A percentile compares a stretch with the other conserved stretches of the same genome.
phyloP scores from a whole-genome alignment of 2,888 invertebrate species.

The Plebejus argus region DNA sequence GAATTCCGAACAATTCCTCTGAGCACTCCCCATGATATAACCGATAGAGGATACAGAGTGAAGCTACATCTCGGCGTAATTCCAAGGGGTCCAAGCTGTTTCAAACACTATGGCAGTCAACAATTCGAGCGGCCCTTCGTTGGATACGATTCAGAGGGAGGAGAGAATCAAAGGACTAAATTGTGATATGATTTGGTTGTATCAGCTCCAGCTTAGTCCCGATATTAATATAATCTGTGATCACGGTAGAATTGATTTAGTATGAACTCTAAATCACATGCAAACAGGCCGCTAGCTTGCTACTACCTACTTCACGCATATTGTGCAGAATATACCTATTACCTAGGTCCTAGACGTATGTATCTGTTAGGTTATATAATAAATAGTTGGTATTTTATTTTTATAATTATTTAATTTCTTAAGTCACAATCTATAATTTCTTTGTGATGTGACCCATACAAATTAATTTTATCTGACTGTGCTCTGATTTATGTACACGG shows the following conservation, averaged over 20 bases:
- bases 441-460: not conserved
- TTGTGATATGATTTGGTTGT: not conserved
- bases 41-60: too few relatives aligned
- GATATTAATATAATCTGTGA: conserved; percentile 18
- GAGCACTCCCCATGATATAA: too few relatives aligned
- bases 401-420: too few relatives aligned
- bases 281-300: not conserved
- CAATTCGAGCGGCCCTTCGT: too few relatives aligned
- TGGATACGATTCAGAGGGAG: too few relatives aligned
- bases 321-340: not conserved
- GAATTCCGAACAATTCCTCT: too few relatives aligned
- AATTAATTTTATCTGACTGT: too few relatives aligned
- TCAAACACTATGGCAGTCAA: too few relatives aligned
- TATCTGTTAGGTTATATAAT: not conserved
- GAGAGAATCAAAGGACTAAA: not conserved
- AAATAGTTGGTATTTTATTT: too few relatives aligned
- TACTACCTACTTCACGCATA: not conserved
- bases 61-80: too few relatives aligned
- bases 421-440: too few relatives aligned
- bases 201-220: not conserved
- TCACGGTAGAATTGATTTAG: conserved; percentile 25
- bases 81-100: too few relatives aligned
- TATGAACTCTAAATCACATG: conserved; percentile 13
- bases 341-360: not conserved
- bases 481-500: not conserved